Percentiles rank a stretch among this genome's conserved stretches.
phyloP scores from a whole-genome alignment of 1,140 invertebrate species.

The Bathynomus jamesi region DNA sequence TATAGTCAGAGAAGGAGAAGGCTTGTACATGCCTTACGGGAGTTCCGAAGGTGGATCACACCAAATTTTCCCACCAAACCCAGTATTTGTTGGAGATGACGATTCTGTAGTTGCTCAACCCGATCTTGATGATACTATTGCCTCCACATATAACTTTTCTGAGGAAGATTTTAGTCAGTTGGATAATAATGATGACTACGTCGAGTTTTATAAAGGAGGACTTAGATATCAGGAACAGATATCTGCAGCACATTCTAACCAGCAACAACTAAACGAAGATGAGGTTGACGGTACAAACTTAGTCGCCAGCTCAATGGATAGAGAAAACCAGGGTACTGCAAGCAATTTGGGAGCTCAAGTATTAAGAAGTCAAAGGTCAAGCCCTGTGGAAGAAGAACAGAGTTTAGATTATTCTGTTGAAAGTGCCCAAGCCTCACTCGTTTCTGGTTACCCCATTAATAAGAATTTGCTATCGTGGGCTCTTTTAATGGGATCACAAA shows the following conservation, averaged over 20 bases:
- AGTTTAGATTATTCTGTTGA: constrained; percentile 32
- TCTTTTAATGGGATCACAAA: constrained; percentile 3
- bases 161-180: constrained; percentile 27
- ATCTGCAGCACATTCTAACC: constrained; percentile 5
- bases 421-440: constrained; percentile 23
- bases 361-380: background rate
- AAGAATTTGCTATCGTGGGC: background rate
- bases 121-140: constrained; percentile 21
- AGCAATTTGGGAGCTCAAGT: background rate
- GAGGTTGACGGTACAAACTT: background rate
- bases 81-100: constrained; percentile 19
- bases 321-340: background rate
- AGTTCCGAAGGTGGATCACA: constrained; percentile 13
- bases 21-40: constrained; percentile 14
- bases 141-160: constrained; percentile 23
- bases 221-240: background rate
- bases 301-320: background rate
- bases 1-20: constrained; percentile 3
- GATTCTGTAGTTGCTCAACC: constrained; percentile 23
- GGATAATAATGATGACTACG: constrained; percentile 35
- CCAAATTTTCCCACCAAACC: constrained; percentile 13
- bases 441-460: background rate
- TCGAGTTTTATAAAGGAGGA: constrained; percentile 29
- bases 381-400: constrained; percentile 11
- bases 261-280: background rate